phyloP scores from a whole-genome alignment of 2,888 invertebrate genomes.

The Stomorhina lunata region DNA sequence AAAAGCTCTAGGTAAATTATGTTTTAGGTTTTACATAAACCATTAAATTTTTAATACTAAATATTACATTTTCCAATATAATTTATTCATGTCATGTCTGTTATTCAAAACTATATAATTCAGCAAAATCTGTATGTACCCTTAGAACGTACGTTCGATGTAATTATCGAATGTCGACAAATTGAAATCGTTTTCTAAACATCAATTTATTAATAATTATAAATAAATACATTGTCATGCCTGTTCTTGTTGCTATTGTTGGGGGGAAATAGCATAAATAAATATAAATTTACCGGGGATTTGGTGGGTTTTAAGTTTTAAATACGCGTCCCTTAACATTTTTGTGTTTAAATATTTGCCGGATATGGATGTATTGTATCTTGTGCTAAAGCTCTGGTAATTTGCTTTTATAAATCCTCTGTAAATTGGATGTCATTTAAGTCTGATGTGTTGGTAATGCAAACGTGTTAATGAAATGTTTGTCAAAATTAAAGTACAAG shows the following conservation, averaged over 20 bases:
- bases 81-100: constrained; percentile 19
- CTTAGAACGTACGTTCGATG: constrained; percentile 5
- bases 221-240: constrained; percentile 48
- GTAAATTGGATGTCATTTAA: constrained; percentile 54
- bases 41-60: too few relatives aligned
- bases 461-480: constrained; percentile 46
- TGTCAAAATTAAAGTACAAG: neutral
- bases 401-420: constrained; percentile 50
- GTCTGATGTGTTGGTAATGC: constrained; percentile 7
- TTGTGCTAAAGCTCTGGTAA: constrained; percentile 25
- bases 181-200: constrained; percentile 38
- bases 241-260: neutral
- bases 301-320: constrained; percentile 33
- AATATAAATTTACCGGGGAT: constrained; percentile 43
- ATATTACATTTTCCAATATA: too few relatives aligned
- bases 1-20: neutral
- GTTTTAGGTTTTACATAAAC: neutral
- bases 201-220: constrained; percentile 51
- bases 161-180: constrained; percentile 24
- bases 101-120: neutral
- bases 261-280: neutral
- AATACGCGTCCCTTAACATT: neutral
- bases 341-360: too few relatives aligned
- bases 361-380: too few relatives aligned
- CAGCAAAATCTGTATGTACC: neutral